phyloP scores from a whole-genome alignment of 2,888 invertebrate genomes.

The Xestia sexstrigata region DNA sequence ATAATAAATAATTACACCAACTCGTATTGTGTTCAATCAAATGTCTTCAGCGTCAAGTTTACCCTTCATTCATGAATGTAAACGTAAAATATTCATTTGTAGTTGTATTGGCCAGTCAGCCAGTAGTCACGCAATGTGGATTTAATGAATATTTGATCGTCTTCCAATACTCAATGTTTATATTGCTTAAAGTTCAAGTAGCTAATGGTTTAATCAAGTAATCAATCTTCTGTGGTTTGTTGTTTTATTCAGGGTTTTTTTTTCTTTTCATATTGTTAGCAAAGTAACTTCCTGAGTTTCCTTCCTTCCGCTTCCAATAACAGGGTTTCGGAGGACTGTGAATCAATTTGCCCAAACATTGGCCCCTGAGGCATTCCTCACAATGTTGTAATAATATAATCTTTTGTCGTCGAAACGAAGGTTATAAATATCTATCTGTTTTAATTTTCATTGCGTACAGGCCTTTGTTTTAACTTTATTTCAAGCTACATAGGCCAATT shows the following conservation, averaged over 20 bases:
- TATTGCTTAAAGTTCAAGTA: constrained; percentile 45
- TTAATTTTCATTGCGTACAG: background rate
- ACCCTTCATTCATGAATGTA: constrained; percentile 51
- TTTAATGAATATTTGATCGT: constrained; percentile 51
- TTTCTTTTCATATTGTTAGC: background rate
- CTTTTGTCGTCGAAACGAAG: background rate
- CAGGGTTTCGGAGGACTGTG: background rate
- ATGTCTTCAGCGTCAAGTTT: constrained; percentile 30
- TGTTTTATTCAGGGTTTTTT: background rate
- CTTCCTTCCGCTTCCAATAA: background rate
- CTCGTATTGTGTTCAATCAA: constrained; percentile 34
- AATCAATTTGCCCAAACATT: constrained; percentile 9
- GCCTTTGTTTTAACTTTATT: background rate
- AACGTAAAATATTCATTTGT: constrained; percentile 55
- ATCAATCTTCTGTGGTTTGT: constrained; percentile 34
- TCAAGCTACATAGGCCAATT: too few relatives aligned
- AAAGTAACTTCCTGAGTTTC: constrained; percentile 1
- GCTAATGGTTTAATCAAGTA: constrained; percentile 46
- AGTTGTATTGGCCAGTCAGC: constrained; percentile 31
- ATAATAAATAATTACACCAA: constrained; percentile 21
- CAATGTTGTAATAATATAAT: background rate
- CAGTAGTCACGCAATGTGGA: constrained; percentile 52
- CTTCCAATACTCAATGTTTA: constrained; percentile 46
- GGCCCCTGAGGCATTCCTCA: background rate
- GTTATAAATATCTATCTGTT: background rate